phyloP scores from a whole-genome alignment of 2,888 invertebrate species.

The Dimorphilus gyrociliatus region DNA sequence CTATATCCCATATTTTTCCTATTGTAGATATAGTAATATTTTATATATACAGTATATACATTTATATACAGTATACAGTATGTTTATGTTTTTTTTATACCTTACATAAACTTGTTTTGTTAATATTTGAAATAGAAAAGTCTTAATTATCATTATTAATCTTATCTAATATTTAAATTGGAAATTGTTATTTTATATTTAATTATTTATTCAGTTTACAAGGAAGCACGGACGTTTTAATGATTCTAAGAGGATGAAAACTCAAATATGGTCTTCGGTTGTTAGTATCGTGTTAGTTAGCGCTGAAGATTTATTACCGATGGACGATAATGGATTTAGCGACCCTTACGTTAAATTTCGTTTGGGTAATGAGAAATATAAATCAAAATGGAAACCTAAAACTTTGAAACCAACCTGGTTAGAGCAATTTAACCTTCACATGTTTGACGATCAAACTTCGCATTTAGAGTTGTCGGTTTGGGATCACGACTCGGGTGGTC shows the following conservation, averaged over 20 bases:
- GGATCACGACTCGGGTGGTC: conserved; percentile 67
- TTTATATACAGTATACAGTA: too few relatives aligned
- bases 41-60: too few relatives aligned
- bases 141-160: too few relatives aligned
- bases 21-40: too few relatives aligned
- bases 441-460: conserved; percentile 83
- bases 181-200: too few relatives aligned
- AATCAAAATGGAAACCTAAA: conserved; percentile 56
- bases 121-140: too few relatives aligned
- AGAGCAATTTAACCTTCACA: conserved; percentile 89
- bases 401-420: conserved; percentile 76
- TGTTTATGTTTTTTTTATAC: too few relatives aligned
- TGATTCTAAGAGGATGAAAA: conserved; percentile 48
- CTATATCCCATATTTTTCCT: too few relatives aligned
- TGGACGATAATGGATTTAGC: conserved; percentile 70
- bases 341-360: conserved; percentile 93
- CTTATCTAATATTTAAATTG: too few relatives aligned
- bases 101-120: too few relatives aligned
- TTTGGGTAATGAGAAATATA: conserved; percentile 90
- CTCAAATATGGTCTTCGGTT: conserved; percentile 90
- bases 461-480: conserved; percentile 76
- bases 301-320: conserved; percentile 65
- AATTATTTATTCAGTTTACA: too few relatives aligned
- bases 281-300: conserved; percentile 93
- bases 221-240: too few relatives aligned